Evolutionary conservation across 2,113 vertebrate species (phyloP).

Genomic region (Indicator indicator): DNA sequence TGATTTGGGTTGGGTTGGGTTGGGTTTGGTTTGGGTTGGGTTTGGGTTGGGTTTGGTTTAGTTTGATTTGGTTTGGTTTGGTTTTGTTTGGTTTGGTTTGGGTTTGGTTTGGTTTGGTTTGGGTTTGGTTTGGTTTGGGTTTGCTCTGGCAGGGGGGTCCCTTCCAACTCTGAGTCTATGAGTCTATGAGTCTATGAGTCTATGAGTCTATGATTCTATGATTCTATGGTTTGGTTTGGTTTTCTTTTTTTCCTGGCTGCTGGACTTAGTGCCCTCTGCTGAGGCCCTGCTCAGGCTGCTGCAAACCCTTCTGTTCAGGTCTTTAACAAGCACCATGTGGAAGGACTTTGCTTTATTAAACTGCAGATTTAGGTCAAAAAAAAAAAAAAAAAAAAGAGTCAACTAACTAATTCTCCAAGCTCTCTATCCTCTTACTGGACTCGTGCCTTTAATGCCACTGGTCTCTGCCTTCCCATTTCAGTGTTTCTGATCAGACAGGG

Average conservation of each 20-base stretch:
- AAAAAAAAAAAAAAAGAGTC: background rate
- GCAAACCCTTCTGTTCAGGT: background rate
- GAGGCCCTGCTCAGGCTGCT: background rate
- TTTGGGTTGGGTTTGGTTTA: no score
- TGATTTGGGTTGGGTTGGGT: no score
- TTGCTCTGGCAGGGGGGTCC: no score
- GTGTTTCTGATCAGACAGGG: fast-evolving
- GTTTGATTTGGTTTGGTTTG: no score
- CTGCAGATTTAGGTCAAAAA: constrained; percentile 50
- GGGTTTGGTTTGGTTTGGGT: no score
- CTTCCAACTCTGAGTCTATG: no score
- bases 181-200: no score
- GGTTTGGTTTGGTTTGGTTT: no score
- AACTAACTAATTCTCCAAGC: constrained; percentile 67
- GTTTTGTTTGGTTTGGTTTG: no score
- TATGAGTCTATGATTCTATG: no score
- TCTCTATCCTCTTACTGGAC: constrained; percentile 56
- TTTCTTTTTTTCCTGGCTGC: background rate
- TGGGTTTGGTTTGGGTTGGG: no score
- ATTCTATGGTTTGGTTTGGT: no score
- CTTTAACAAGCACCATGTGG: background rate
- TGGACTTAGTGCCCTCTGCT: background rate
- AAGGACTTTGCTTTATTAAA: constrained; percentile 65
- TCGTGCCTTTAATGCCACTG: constrained; percentile 39
- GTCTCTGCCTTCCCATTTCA: background rate